A percentile compares a stretch with the other conserved stretches of the same genome.
phyloP scores from a whole-genome alignment of 2,113 vertebrate genomes.

The Cryptomyrus ogoouensis region DNA sequence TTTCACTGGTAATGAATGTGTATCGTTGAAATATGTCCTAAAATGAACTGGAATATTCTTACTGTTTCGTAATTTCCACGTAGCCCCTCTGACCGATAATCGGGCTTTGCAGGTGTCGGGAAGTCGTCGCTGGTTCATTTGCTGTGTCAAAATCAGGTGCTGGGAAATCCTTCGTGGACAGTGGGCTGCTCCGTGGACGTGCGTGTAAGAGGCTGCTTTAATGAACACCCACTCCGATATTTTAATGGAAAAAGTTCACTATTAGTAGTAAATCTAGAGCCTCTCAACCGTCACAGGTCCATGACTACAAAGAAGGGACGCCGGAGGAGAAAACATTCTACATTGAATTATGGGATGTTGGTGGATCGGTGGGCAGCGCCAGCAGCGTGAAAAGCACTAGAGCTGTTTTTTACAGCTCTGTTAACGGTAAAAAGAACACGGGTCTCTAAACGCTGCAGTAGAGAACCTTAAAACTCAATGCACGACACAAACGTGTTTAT shows the following conservation, averaged over 20 bases:
- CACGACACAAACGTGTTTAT: not conserved
- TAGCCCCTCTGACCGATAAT: not conserved
- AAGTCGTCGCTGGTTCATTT: constrained; percentile 95
- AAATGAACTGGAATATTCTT: not conserved
- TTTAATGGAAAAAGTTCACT: not conserved
- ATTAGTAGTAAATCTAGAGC: not conserved
- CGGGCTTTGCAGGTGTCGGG: constrained; percentile 73
- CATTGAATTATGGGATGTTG: constrained; percentile 95
- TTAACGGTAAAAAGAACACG: constrained; percentile 72
- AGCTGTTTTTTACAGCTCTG: constrained; percentile 93
- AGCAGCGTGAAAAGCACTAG: constrained; percentile 92
- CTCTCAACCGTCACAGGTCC: constrained; percentile 64
- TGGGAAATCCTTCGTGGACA: constrained; percentile 96
- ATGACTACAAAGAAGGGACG: constrained; percentile 96
- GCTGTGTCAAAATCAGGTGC: constrained; percentile 86
- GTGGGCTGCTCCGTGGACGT: constrained; percentile 97
- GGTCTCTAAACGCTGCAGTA: not conserved
- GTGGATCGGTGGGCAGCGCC: constrained; percentile 87
- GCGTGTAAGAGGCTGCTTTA: constrained; percentile 64
- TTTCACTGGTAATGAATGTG: not conserved
- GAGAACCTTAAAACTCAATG: not conserved
- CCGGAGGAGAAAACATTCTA: constrained; percentile 95
- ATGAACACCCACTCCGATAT: not conserved
- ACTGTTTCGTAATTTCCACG: not conserved
- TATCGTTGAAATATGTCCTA: not conserved